Evolutionary conservation across 2,797 vertebrate genomes (phyloP), one percentile per base, ranked within the genome.

Genomic region (Poeciliopsis presidionis): DNA sequence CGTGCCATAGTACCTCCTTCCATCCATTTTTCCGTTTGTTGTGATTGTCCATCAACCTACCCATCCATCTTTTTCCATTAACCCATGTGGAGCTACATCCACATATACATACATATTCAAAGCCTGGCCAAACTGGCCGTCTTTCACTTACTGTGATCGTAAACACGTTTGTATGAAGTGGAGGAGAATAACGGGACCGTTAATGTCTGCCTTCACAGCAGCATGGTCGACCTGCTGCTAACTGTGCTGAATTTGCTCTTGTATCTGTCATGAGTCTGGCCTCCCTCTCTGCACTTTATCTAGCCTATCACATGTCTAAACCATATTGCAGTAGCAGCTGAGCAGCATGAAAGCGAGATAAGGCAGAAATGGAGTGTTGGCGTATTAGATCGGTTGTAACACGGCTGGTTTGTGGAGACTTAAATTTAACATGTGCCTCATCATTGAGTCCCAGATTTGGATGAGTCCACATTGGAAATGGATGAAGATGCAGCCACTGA

Each of bases 161-260:
- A 57, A 59, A 28, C 13, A 16, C 74, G 28, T 53, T 75, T 81
- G 71, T 79, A 78, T 84, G 82, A 80, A 86, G 73, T 76, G 82
- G 78, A 75, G 69, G 83, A 36, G 79, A 86, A 92, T 87, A 92
- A 82, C 78, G 73, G 86, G 73, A 78, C 81, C 78, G 90, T 84
- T 91, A 82, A 77, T 89, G 92, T 45, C 85, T 83, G 83, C 20
- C 36, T 67, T 41, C 63, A 25, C 76, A 73, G 74, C 76, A 79
- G 90, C 72, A 83, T 73, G 78, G 71, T 73, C 77, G 43, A 78
- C 47, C 61, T 49, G 59, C 76, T 70, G 63, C 51, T 76, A 67
- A 76, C 76, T 59, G 9, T 71, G 33, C 69, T 76, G 46, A 75
- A 25, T 81, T 81, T 49, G 65, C 53, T 77, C 45, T 30, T 73